Conservation (phyloP, 2,113 vertebrate species). For the Aphyosemion australe region DNA sequence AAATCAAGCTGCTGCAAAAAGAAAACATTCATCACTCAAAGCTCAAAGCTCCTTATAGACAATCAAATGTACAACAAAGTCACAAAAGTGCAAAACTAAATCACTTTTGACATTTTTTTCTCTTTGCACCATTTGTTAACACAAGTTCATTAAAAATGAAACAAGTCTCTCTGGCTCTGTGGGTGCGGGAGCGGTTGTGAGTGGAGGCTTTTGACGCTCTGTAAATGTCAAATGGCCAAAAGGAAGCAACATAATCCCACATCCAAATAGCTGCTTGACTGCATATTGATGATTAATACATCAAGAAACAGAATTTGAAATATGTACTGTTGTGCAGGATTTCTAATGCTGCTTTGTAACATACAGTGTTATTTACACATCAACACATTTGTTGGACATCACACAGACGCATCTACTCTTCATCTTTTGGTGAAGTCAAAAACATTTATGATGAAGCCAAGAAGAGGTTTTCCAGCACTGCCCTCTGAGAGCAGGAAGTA, state of each 20-base stretch:
- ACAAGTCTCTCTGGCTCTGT: constrained; percentile 6
- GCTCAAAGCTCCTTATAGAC: neutral
- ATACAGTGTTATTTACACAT: neutral
- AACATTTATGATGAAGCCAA: too few relatives aligned
- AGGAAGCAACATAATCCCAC: constrained; percentile 11
- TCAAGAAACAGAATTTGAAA: neutral
- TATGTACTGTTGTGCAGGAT: too few relatives aligned
- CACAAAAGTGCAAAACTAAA: neutral
- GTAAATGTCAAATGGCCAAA: constrained; percentile 52
- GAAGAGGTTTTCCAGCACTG: neutral
- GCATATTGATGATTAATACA: neutral
- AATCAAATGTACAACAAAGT: neutral
- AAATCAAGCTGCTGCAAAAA: neutral
- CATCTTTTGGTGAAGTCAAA: neutral
- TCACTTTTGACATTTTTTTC: neutral
- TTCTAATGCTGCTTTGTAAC: neutral
- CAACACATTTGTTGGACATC: too few relatives aligned
- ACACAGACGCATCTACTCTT: too few relatives aligned
- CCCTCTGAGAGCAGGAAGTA: neutral
- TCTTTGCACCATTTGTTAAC: neutral
- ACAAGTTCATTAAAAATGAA: constrained; percentile 47
- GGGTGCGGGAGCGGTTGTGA: neutral
- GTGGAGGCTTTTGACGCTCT: constrained; percentile 35
- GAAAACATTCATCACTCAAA: neutral
- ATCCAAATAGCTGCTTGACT: constrained; percentile 18